These are phyloP conservation scores for Desmophyllum pertusum DNA, from an alignment of 92 coral and sea anemone species.

Conservation along the genomic window DNA sequence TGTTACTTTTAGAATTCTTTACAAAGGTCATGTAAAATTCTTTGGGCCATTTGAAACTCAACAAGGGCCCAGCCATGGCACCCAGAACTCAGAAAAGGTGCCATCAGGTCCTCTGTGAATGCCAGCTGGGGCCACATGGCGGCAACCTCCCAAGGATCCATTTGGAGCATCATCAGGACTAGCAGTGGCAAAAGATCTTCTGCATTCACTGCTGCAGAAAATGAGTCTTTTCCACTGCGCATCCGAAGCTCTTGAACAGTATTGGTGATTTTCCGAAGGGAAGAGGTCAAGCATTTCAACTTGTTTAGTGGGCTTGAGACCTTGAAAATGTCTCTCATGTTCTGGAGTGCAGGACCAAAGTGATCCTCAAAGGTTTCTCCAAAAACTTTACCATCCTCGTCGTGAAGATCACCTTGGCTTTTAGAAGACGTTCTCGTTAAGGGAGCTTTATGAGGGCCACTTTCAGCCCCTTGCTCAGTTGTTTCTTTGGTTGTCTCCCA, in stretches of 20 bases:
- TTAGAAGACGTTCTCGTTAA: constrained; percentile 58
- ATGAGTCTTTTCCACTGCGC: constrained; percentile 73
- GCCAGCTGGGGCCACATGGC: constrained; percentile 86
- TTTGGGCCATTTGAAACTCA: constrained; percentile 89
- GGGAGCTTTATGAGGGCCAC: not conserved
- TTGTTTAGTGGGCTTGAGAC: constrained; percentile 80
- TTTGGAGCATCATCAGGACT: constrained; percentile 90
- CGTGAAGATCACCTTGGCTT: constrained; percentile 61
- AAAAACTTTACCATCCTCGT: constrained; percentile 26
- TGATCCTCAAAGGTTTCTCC: constrained; percentile 88
- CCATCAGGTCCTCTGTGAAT: constrained; percentile 87
- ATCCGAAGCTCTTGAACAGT: constrained; percentile 84
- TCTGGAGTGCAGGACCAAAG: constrained; percentile 92
- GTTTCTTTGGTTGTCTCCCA: constrained; percentile 54
- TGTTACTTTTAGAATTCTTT: constrained; percentile 61
- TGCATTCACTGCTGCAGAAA: constrained; percentile 89
- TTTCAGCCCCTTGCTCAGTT: not conserved
- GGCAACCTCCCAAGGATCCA: constrained; percentile 95
- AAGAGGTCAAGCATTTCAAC: constrained; percentile 86
- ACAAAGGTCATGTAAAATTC: constrained; percentile 79
- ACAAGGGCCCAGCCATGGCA: constrained; percentile 98
- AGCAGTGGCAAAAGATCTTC: constrained; percentile 93
- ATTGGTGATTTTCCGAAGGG: constrained; percentile 84
- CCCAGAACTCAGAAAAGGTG: constrained; percentile 83
- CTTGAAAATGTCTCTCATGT: constrained; percentile 80